Evolutionary conservation across 2,888 invertebrate genomes (phyloP), one percentile per base, ranked within the genome.

Genomic region (Clunio marinus): DNA sequence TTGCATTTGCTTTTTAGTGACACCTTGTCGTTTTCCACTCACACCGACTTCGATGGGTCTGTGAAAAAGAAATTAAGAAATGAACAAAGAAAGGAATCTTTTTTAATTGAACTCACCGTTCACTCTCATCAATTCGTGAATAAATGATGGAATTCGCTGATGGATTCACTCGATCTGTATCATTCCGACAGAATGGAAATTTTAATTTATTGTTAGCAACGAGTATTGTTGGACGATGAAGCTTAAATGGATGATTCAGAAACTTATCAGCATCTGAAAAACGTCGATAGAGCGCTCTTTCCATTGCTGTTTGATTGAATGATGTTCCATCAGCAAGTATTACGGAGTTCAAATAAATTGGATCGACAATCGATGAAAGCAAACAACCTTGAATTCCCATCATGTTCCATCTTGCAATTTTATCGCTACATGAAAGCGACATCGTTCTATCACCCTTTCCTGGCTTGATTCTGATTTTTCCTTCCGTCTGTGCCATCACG

Each of bases 401-500:
- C 70, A 89, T 81, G 74, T 89, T 87, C 96, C 96, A 97, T 73
- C 88, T 87, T 1, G 93, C 86, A 13, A 97, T 80, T 82, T 97
- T 97, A 78, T 97, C 96, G 77, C 94, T 96, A 77, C 96, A 97
- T 0, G 94, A 94, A 73, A 96, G 86, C 8, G 94, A 94, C 46
- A 91, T 76, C 0, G 96, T 96, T 59, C 87, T 86, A 75, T 92
- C 89, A 0, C 96, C 96, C 74, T 94, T 82, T 0, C 95, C 96
- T 27, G 96, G 96, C 78, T 96, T 96, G 0, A 88, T 93, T 69
- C 96, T 82, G 8, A 92, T 82, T 72, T 84, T 85, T 27, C 91
- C 88, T 13, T 86, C 75, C 57, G 82, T 76, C 75, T 93, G 93
- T 75, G 88, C 88, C 71, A 82, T 78, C n/a, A 76, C 75, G 62